Conservation (phyloP, 2,113 vertebrate species). For the Jaculus jaculus region DNA sequence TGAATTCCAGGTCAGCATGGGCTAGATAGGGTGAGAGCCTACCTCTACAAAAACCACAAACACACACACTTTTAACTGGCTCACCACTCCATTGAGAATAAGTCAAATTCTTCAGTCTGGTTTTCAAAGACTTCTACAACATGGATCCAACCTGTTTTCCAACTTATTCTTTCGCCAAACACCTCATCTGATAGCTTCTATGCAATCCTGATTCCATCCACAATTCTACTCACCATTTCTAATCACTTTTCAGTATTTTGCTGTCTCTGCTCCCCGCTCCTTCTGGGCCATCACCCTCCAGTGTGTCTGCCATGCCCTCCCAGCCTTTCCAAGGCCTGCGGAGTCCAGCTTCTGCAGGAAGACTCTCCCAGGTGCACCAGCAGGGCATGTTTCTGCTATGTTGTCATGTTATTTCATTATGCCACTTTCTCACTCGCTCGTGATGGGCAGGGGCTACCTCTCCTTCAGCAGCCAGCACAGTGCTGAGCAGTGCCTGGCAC, state of each 20-base stretch:
- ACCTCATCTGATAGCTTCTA: background rate
- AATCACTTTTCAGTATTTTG: conserved; percentile 9
- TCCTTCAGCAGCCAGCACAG: background rate
- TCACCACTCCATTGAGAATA: background rate
- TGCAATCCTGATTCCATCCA: background rate
- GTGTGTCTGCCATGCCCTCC: conserved; percentile 15
- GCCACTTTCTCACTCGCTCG: background rate
- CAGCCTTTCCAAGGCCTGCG: conserved; percentile 9
- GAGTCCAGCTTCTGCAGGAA: conserved; percentile 27
- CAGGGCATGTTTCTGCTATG: background rate
- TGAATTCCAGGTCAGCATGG: too few relatives aligned
- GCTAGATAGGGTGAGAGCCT: too few relatives aligned
- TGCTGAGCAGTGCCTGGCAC: background rate
- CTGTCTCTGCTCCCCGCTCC: background rate
- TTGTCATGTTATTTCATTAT: background rate
- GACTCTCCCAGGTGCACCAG: background rate
- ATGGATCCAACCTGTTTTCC: conserved; percentile 19
- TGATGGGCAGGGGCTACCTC: background rate
- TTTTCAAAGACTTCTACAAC: conserved; percentile 17
- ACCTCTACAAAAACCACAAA: too few relatives aligned
- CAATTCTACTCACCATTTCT: conserved; percentile 1
- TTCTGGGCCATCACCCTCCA: conserved; percentile 1
- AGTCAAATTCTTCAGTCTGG: conserved; percentile 17
- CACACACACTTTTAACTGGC: background rate
- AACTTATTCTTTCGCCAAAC: conserved; percentile 26